Conservation (phyloP, 2,888 invertebrate species). For the Labia minor region DNA sequence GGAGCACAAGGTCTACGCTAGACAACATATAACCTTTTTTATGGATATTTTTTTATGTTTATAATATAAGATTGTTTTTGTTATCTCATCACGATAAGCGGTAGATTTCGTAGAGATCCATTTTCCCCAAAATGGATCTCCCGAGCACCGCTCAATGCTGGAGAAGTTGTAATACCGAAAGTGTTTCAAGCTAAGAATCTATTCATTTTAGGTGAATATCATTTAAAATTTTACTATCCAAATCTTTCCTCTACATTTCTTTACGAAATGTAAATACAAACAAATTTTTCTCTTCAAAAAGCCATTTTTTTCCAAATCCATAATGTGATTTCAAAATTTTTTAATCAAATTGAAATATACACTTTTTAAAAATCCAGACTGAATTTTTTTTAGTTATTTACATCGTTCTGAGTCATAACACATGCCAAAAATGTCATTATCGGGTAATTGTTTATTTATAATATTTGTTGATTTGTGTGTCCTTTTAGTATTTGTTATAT, state of each 20-base stretch:
- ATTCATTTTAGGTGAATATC: background rate
- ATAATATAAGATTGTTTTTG: background rate
- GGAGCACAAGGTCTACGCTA: slow-evolving; percentile 13
- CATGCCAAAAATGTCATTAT: background rate
- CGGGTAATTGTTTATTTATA: background rate
- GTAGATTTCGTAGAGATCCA: background rate
- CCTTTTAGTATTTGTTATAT: background rate
- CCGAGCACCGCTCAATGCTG: background rate
- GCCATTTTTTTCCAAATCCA: too few relatives aligned
- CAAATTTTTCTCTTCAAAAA: background rate
- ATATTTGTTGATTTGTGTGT: background rate
- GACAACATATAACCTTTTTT: slow-evolving; percentile 4
- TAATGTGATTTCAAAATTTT: too few relatives aligned
- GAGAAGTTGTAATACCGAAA: background rate
- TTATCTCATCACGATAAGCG: background rate
- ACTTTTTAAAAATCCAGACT: too few relatives aligned
- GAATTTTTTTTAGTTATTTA: background rate
- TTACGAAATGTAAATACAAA: too few relatives aligned
- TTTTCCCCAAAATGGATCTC: background rate
- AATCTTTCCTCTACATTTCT: too few relatives aligned
- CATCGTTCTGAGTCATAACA: background rate
- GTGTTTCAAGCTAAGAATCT: slow-evolving; percentile 13
- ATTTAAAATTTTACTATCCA: background rate
- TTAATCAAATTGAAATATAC: too few relatives aligned
- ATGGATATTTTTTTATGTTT: background rate